Base-by-base conservation (phyloP, 1,140 invertebrate genomes). In the Cepaea nemoralis region DNA sequence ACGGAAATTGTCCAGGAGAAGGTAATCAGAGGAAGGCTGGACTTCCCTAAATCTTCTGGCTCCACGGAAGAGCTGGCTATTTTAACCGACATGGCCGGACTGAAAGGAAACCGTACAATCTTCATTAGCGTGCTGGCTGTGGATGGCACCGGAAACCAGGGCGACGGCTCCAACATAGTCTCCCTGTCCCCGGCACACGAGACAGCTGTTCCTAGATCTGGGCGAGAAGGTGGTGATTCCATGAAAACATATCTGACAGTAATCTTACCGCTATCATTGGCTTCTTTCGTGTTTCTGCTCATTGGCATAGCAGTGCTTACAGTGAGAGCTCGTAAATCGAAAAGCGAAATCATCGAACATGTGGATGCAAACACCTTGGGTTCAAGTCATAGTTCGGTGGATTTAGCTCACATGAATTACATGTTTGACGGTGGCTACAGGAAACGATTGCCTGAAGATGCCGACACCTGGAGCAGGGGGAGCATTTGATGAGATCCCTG, bases 361-460 rank as follows among this genome's bases (percentile, higher is more conserved):
- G 39, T 55, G n/a, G 71, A 67, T 39, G 24, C 16, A 10, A 59
- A 42, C 39, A 69, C 42, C 33, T 37, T 31, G 27, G 6, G 24
- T 16, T 48, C 66, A 16, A 22, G 24, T 1, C 22, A 8, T 48
- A 14, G n/a, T 33, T 31, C 22, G 37, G 5, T 50, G 27, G 48
- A 82, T 42, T 24, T 81, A 27, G 24, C 67, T 10, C 42, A 76
- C 39, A 85, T 85, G 84, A 85, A 85, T 78, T 85, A 85, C 74
- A 75, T 71, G 71, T 67, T 79, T 45, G 84, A 85, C 24, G 84
- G 84, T 0, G 76, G 81, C 69, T 85, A 85, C 59, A 50, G 80
- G n/a, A 73, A 59, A 27, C 48, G 84, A n/a, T 67, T 59, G 24
- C 55, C 39, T 0, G 84, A 85, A 67, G 82, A 82, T 22, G 63